A percentile compares a stretch with the other conserved stretches of the same genome.
These are phyloP conservation scores for Rhagonycha fulva DNA, from an alignment of 2,888 invertebrate genomes.

Conservation along the genomic window DNA sequence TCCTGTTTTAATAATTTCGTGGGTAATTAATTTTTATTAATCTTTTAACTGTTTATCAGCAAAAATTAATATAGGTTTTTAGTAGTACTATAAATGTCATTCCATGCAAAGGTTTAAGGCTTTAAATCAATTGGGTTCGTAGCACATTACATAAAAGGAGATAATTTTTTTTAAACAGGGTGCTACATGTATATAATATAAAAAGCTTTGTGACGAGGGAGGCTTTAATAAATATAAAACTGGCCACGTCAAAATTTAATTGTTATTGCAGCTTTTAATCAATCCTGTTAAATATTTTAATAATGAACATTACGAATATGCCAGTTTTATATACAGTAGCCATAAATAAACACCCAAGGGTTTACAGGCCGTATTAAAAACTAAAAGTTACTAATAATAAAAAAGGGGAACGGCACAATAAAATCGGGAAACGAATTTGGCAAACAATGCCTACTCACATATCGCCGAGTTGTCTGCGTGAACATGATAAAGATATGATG, in stretches of 20 bases:
- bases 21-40: neutral
- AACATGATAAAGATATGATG: conserved; percentile 50
- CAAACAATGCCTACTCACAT: conserved; percentile 53
- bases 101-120: conserved; percentile 22
- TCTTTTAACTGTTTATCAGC: neutral
- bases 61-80: neutral
- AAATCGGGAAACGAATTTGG: conserved; percentile 46
- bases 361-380: conserved; percentile 30
- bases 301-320: neutral
- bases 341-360: conserved; percentile 26
- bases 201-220: conserved; percentile 23
- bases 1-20: neutral
- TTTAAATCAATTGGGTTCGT: conserved; percentile 17
- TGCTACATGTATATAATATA: conserved; percentile 29
- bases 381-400: conserved; percentile 24
- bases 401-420: conserved; percentile 35
- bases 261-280: neutral
- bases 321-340: conserved; percentile 24
- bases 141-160: conserved; percentile 22
- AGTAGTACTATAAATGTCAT: conserved; percentile 9
- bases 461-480: conserved; percentile 54
- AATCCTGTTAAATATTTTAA: neutral
- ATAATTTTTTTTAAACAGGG: conserved; percentile 21
- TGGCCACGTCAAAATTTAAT: neutral
- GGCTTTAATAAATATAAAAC: conserved; percentile 25